Evolutionary conservation across 1,140 invertebrate genomes (phyloP).

Genomic region (Pseudachorutes palmiensis): DNA sequence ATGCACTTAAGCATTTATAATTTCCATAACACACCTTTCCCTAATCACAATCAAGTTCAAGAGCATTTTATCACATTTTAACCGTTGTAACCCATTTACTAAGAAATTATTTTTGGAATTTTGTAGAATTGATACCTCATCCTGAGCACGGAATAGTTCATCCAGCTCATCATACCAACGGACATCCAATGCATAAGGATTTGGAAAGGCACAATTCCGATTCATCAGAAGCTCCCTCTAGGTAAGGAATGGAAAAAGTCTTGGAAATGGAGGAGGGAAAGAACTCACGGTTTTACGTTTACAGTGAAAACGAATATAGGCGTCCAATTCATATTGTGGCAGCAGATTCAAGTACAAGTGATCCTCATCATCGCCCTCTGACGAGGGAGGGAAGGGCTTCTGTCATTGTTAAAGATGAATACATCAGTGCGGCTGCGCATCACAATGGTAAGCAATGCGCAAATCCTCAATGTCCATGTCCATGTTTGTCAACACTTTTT

Average conservation of each 20-base stretch:
- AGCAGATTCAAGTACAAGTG: constrained; percentile 33
- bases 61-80: not conserved
- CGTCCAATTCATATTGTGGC: constrained; percentile 30
- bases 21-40: not conserved
- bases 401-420: constrained; percentile 35
- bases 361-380: not conserved
- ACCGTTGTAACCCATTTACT: not conserved
- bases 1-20: not conserved
- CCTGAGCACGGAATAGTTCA: not conserved
- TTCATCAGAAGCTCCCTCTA: constrained; percentile 17
- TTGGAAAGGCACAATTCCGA: constrained; percentile 6
- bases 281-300: not conserved
- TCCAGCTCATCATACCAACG: not conserved
- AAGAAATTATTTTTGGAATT: not conserved
- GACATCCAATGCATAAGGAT: not conserved
- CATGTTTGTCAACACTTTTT: not conserved
- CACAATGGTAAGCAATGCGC: not conserved
- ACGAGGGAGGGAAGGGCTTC: constrained; percentile 31
- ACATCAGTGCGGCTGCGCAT: constrained; percentile 13
- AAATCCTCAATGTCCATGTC: not conserved
- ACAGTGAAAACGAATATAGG: constrained; percentile 25
- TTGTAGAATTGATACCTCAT: not conserved
- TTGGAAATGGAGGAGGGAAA: no score
- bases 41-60: not conserved
- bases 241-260: no score